Evolutionary conservation across 1,140 invertebrate species (phyloP).

Genomic region (Gonioctena quinquepunctata): DNA sequence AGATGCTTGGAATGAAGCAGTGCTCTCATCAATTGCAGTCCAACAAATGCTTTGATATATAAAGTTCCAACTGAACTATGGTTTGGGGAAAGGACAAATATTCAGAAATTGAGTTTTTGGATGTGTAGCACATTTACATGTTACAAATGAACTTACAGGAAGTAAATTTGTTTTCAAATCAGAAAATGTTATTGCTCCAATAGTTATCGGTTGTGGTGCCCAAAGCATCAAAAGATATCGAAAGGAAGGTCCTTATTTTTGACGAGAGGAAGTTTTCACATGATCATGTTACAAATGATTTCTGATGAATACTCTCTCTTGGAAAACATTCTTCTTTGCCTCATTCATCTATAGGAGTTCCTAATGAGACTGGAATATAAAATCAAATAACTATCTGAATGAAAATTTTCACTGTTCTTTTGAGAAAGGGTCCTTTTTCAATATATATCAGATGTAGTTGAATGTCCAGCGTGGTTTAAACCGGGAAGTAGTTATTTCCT

Average conservation of each 20-base stretch:
- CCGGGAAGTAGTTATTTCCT: too few relatives aligned
- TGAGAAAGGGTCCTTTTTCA: too few relatives aligned
- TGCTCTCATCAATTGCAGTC: not conserved
- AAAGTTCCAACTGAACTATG: slow-evolving; percentile 20
- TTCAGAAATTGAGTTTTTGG: slow-evolving; percentile 45
- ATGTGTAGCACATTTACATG: slow-evolving; percentile 34
- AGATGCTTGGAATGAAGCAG: slow-evolving; percentile 51
- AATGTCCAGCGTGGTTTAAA: too few relatives aligned
- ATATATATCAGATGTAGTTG: too few relatives aligned
- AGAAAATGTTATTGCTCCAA: slow-evolving; percentile 20
- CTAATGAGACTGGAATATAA: too few relatives aligned
- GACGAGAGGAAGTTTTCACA: slow-evolving; percentile 1
- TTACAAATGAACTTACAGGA: slow-evolving; percentile 31
- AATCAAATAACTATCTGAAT: too few relatives aligned
- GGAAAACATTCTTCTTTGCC: too few relatives aligned
- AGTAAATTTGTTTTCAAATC: slow-evolving; percentile 28
- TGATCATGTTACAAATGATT: not conserved
- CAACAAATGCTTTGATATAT: not conserved
- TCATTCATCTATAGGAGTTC: too few relatives aligned
- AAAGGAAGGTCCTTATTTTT: not conserved
- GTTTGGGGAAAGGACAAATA: slow-evolving; percentile 34
- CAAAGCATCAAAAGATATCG: not conserved
- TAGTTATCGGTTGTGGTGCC: slow-evolving; percentile 10
- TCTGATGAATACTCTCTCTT: too few relatives aligned
- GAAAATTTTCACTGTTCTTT: too few relatives aligned